phyloP scores from a whole-genome alignment of 30 jellyfish, hydroid and myxozoan species.

The Phacellophora camtschatica region DNA sequence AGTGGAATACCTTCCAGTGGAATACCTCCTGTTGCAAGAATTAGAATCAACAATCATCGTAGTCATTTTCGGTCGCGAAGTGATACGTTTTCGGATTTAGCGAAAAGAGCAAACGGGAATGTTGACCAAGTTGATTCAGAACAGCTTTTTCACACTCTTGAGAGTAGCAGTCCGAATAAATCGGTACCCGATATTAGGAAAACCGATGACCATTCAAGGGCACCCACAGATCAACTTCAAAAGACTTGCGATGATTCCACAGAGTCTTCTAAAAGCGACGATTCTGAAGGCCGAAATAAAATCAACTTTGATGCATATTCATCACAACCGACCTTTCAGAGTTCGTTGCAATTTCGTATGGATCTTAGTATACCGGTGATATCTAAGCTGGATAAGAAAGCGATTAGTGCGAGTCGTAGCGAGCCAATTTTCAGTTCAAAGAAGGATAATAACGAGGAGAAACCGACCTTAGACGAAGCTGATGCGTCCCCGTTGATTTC shows the following conservation, averaged over 20 bases:
- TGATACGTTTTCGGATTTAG: conserved; percentile 77
- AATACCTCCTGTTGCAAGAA: neutral
- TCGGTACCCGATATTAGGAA: conserved; percentile 47
- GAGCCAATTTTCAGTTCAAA: conserved; percentile 6
- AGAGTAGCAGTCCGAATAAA: conserved; percentile 34
- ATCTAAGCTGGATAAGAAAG: conserved; percentile 47
- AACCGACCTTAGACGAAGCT: conserved; percentile 44
- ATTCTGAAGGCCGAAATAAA: too few relatives aligned
- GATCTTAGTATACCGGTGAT: conserved; percentile 23
- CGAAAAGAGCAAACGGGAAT: conserved; percentile 29
- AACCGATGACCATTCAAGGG: neutral
- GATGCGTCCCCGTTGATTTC: conserved; percentile 87
- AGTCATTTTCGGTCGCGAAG: conserved; percentile 90
- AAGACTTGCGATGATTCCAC: too few relatives aligned
- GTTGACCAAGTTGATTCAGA: conserved; percentile 23
- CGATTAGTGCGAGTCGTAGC: neutral
- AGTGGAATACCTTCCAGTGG: neutral
- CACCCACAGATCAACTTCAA: neutral
- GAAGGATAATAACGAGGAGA: conserved; percentile 3
- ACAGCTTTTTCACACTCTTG: neutral
- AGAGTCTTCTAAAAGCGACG: too few relatives aligned
- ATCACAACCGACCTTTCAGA: neutral
- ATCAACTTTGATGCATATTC: too few relatives aligned
- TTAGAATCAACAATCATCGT: conserved; percentile 13
- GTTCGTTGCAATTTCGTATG: neutral